Base-by-base conservation (phyloP, 2,113 vertebrate genomes). In the Propithecus coquereli region DNA sequence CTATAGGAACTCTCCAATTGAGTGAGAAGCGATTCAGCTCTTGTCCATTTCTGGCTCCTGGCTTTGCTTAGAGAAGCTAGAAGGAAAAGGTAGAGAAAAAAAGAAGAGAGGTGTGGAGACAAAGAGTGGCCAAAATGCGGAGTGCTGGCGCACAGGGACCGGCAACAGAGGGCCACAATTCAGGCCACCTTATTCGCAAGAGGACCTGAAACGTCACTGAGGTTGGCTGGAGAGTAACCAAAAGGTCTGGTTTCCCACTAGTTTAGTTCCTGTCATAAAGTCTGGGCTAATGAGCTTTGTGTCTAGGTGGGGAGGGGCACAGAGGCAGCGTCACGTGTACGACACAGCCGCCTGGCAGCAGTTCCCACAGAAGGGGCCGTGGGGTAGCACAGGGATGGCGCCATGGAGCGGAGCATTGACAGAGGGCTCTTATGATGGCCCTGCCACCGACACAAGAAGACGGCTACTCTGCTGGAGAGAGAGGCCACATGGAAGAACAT, bases 11-110 rank as follows among this genome's bases (percentile, higher is more conserved):
- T 66, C 47, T 81, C 34, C 30, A 57, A 13, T 0, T 25, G n/a
- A 59, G 30, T 40, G 18, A 50, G 52, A 74, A 90, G 65, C 18
- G 65, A 89, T 43, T 61, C 32, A 25, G 82, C 23, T 25, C 23
- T 65, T 76, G 52, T 34, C 17, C 11, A 32, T 40, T 86, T 74
- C 92, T 22, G 74, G 22, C n/a, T 95, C 63, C 87, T 74, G 40
- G 27, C 68, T 87, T 63, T 91, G 50, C 74, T 65, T 68, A 27
- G 57, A 88, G 77, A 73, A 92, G 68, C 68, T 25, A 79, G 73
- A 71, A 65, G 50, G 45, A 52, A 81, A 63, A 57, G 17, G 32
- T n/a, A 59, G 66, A 70, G 61, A n/a, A 20, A 52, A 52, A 50
- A 23, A 77, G 23, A 12, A n/a, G 57, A 34, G 12, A 59, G 37